These are phyloP conservation scores for Antechinus flavipes DNA, from an alignment of 2,113 vertebrate genomes.

Conservation along the genomic window DNA sequence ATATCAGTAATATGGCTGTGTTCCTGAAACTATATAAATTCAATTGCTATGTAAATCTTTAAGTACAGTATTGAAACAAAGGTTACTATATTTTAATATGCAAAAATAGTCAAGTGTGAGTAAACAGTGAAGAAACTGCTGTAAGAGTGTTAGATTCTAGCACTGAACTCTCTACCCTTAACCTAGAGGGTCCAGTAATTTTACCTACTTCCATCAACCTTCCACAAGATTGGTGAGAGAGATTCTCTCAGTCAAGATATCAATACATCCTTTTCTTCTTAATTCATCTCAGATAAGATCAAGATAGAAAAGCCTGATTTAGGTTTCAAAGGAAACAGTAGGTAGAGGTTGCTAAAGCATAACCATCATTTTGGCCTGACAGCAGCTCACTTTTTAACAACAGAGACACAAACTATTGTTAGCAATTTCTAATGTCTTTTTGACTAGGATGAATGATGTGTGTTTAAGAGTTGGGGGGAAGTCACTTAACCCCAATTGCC, in stretches of 20 bases:
- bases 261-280: neutral
- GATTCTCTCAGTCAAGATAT: neutral
- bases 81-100: neutral
- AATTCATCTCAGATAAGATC: neutral
- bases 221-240: neutral
- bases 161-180: neutral
- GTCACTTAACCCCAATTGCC: too few relatives aligned
- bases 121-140: neutral
- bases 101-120: neutral
- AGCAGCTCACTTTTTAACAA: neutral
- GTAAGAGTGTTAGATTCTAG: neutral
- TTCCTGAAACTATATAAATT: neutral
- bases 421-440: neutral
- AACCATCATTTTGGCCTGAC: neutral
- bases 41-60: neutral
- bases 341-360: neutral
- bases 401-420: neutral
- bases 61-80: neutral
- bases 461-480: neutral
- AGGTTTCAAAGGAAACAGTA: neutral
- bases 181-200: neutral
- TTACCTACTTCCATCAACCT: neutral
- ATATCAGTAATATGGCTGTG: neutral
- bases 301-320: neutral
- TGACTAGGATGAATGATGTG: constrained; percentile 2